Evolutionary conservation across 2,113 vertebrate species (phyloP).

Genomic region (Limnothrissa miodon): DNA sequence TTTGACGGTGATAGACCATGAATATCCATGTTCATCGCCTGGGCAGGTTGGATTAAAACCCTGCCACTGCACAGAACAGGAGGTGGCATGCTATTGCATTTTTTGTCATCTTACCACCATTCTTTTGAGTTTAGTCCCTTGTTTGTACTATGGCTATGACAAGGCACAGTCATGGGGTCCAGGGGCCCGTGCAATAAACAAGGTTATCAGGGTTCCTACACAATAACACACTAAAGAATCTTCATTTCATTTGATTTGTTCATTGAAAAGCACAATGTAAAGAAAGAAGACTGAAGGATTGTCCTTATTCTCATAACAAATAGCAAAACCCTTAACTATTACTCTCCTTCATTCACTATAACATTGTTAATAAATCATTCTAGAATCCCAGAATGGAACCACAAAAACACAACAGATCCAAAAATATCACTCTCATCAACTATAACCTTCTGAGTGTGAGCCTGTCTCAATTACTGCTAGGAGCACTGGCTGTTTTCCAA

Average conservation of each 20-base stretch:
- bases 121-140: background rate
- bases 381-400: background rate
- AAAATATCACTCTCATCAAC: background rate
- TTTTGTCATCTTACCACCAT: constrained; percentile 3
- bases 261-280: background rate
- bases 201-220: background rate
- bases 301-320: background rate
- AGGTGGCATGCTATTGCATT: background rate
- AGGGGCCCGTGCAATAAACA: background rate
- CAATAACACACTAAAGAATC: background rate
- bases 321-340: background rate
- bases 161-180: background rate
- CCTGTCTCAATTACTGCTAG: background rate
- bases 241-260: background rate
- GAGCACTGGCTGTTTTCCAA: background rate
- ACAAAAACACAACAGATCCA: background rate
- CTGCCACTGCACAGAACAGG: background rate
- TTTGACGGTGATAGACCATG: constrained; percentile 3
- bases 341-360: background rate
- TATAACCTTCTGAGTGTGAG: background rate
- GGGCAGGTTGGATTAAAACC: background rate
- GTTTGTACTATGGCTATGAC: background rate
- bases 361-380: background rate
- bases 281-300: background rate
- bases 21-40: background rate